Base-by-base conservation (phyloP, 2,113 vertebrate species). In the Planiliza haematocheilus region DNA sequence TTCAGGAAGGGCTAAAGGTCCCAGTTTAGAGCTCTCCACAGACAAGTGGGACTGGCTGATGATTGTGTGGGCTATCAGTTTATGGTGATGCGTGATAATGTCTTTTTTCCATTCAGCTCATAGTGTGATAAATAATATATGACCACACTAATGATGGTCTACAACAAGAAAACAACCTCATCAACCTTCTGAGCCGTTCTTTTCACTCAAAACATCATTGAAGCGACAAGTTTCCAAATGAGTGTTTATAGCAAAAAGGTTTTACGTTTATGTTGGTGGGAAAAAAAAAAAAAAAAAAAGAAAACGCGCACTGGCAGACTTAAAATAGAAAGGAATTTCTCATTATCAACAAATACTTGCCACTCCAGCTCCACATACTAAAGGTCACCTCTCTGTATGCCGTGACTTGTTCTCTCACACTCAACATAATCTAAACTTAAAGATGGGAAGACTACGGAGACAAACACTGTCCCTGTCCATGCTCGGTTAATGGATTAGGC, bases 291-390 rank as follows among this genome's bases (percentile, higher is more conserved):
- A 61, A 49, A n/a, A n/a, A n/a, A n/a, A n/a, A 6, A 16, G 64
- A 1, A 66, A 45, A 24, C 9, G 12, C 42, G 2, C 20, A 11
- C 49, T 12, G 34, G 14, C 21, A 21, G 18, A 70, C 78, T 70
- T 62, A 64, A 87, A 83, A 88, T 86, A 87, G 88, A 89, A 80
- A 13, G 69, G 85, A 84, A 91, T 89, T 79, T 72, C 68, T 84
- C 73, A 81, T 86, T 86, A 91, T 89, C 86, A 89, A 81, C 73
- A 82, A 78, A 80, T 66, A 85, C 77, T 56, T 82, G 83, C 72
- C 42, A 83, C 34, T 69, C 42, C 2, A 39, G 57, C 74, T 70
- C 61, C 14, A n/a, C 62, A 51, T 8, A 68, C 57, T 53, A 66
- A 83, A 82, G 77, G 74, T 88, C 83, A 73, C 10, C 61, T 67